These are phyloP conservation scores for Cariama cristata DNA, from an alignment of 2,113 vertebrate species.

Conservation along the genomic window DNA sequence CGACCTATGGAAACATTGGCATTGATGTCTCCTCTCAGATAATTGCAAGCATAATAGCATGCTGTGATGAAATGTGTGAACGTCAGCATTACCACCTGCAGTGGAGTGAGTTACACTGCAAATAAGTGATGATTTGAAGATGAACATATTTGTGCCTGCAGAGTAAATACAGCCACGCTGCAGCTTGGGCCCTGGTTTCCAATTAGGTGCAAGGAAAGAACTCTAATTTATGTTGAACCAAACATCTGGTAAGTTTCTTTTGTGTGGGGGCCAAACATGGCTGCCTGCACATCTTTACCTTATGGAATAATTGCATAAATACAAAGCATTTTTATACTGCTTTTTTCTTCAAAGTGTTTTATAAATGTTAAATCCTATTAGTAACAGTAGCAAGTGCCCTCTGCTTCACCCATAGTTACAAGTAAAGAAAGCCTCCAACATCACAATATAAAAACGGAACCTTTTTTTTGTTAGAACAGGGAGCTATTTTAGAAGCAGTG, in stretches of 20 bases:
- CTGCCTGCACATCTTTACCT: background rate
- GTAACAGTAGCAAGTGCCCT: background rate
- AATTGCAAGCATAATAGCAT: background rate
- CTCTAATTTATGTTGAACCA: background rate
- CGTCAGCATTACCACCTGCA: background rate
- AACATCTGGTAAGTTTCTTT: background rate
- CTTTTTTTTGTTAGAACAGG: too few species aligned
- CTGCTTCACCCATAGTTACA: background rate
- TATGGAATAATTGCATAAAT: background rate
- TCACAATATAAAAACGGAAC: background rate
- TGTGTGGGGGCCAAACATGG: background rate
- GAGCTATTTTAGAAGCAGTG: background rate
- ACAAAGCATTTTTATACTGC: background rate
- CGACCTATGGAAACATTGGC: background rate
- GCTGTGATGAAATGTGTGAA: background rate
- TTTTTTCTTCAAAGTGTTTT: background rate
- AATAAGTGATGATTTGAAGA: background rate
- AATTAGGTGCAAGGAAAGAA: background rate
- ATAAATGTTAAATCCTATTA: background rate
- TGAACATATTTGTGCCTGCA: background rate
- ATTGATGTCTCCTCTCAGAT: rapidly evolving
- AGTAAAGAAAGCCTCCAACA: background rate
- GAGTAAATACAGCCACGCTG: background rate
- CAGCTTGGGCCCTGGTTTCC: background rate
- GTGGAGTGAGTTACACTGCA: too few species aligned